These are phyloP conservation scores for Megastigmus dorsalis DNA, from an alignment of 2,888 invertebrate genomes.

Conservation along the genomic window DNA sequence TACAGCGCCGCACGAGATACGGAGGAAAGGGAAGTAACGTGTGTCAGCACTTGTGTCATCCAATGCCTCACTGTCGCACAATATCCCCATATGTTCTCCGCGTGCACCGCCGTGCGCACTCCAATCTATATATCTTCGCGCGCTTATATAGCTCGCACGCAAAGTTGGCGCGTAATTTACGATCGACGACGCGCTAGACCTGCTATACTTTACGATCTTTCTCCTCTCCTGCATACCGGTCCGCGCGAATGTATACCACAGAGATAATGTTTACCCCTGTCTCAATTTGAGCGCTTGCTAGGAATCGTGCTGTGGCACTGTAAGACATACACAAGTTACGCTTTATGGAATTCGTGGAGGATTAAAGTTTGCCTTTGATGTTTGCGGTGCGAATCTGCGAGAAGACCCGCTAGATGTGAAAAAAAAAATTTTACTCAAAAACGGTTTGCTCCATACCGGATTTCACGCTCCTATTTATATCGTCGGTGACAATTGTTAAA, in stretches of 20 bases:
- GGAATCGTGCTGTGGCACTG: too few species aligned
- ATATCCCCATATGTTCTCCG: too few species aligned
- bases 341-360: not conserved
- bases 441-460: not conserved
- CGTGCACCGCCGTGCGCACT: too few species aligned
- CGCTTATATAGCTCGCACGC: too few species aligned
- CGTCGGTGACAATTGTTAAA: not conserved
- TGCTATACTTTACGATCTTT: slow-evolving; percentile 29
- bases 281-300: slow-evolving; percentile 21
- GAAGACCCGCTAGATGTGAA: not conserved
- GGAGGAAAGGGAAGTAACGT: slow-evolving; percentile 40
- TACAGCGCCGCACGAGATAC: too few species aligned
- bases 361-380: not conserved
- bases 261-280: not conserved
- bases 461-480: not conserved
- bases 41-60: slow-evolving; percentile 49
- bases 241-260: not conserved
- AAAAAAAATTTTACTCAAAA: not conserved
- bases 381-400: not conserved
- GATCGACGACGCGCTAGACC: slow-evolving; percentile 25
- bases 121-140: too few species aligned
- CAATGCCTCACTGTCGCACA: slow-evolving; percentile 53
- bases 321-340: not conserved
- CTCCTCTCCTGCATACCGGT: too few species aligned
- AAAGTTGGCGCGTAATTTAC: slow-evolving; percentile 37